phyloP scores from a whole-genome alignment of 2,113 vertebrate genomes.

The Tauraco erythrolophus region DNA sequence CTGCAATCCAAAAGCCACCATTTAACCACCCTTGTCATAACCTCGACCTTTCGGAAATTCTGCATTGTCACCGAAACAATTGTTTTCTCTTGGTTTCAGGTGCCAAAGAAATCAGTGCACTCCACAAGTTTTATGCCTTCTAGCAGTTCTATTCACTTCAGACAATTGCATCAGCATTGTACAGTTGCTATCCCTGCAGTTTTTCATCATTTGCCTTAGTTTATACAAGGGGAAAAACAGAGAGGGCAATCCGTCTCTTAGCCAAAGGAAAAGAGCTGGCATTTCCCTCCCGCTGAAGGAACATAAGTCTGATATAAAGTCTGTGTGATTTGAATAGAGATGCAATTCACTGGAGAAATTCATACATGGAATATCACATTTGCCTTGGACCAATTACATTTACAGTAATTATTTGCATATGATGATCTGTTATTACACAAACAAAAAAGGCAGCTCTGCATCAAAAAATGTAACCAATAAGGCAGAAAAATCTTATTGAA shows the following conservation, averaged over 20 bases:
- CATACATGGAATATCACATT: neutral
- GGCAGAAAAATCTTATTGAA: neutral
- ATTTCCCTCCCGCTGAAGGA: neutral
- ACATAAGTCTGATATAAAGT: neutral
- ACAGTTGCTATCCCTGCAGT: neutral
- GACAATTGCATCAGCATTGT: neutral
- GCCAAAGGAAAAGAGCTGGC: neutral
- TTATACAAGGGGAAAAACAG: slow-evolving; percentile 16
- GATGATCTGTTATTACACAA: neutral
- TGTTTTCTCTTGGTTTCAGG: neutral
- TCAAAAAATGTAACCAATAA: neutral
- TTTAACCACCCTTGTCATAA: neutral
- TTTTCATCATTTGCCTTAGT: slow-evolving; percentile 41
- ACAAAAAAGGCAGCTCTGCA: neutral
- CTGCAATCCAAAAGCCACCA: neutral
- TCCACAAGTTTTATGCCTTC: neutral
- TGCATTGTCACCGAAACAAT: neutral
- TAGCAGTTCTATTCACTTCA: neutral
- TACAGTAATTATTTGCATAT: neutral
- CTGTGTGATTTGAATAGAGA: neutral
- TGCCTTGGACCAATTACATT: neutral
- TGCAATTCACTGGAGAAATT: neutral
- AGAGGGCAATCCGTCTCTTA: neutral
- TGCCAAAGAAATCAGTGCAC: neutral
- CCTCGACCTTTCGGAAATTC: neutral